Percentiles rank a stretch among this genome's conserved stretches.
These are phyloP conservation scores for Hydra vulgaris DNA, from an alignment of 30 jellyfish, hydroid and myxozoan species.

Conservation along the genomic window DNA sequence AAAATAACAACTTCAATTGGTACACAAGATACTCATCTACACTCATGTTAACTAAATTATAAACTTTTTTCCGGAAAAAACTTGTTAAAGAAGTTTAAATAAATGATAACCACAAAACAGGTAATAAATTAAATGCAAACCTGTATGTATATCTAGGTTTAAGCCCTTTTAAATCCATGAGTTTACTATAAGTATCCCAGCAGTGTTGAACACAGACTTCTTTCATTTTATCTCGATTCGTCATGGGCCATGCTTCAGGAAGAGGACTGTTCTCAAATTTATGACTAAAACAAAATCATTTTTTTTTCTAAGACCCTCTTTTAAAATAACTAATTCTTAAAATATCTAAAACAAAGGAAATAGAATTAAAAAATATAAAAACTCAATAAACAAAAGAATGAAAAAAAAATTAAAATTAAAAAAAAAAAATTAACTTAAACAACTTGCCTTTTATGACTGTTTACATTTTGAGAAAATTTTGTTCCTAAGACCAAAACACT, in stretches of 20 bases:
- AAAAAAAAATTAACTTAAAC: not conserved
- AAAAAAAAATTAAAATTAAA: not conserved
- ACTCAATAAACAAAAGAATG: not conserved
- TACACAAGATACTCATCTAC: too few relatives aligned
- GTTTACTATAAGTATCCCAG: slow-evolving; percentile 40
- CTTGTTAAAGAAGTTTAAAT: too few relatives aligned
- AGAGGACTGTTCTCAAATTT: slow-evolving; percentile 35
- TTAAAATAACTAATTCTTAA: too few relatives aligned
- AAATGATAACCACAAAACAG: too few relatives aligned
- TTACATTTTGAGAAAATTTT: slow-evolving; percentile 24
- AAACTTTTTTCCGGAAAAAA: too few relatives aligned
- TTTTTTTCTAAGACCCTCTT: too few relatives aligned
- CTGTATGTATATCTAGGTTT: slow-evolving; percentile 56
- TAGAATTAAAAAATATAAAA: not conserved
- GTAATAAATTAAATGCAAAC: slow-evolving; percentile 24
- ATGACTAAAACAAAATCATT: slow-evolving; percentile 17
- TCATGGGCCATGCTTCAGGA: slow-evolving; percentile 56
- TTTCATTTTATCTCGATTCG: slow-evolving; percentile 34
- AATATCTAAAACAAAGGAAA: too few relatives aligned
- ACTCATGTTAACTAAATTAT: too few relatives aligned
- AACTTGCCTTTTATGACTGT: slow-evolving; percentile 44
- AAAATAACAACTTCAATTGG: not conserved
- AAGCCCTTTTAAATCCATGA: slow-evolving; percentile 39
- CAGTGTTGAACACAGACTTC: slow-evolving; percentile 44
- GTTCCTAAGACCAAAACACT: slow-evolving; percentile 44